Evolutionary conservation across 1,140 invertebrate genomes (phyloP).

Genomic region (Hetaerina americana): DNA sequence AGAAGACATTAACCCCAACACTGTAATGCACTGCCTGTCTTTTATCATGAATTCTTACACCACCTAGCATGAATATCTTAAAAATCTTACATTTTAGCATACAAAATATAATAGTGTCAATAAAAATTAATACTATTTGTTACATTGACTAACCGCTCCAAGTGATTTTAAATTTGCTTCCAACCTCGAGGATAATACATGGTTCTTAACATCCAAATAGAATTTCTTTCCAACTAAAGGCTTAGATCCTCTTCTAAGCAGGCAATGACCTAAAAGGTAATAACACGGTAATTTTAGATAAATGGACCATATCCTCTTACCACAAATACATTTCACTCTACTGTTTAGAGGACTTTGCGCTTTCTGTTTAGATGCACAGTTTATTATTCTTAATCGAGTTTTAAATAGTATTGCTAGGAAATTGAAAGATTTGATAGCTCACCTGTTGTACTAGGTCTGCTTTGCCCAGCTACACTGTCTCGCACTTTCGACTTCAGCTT

Average conservation of each 20-base stretch:
- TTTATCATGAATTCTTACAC: slow-evolving; percentile 11
- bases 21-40: too few species aligned
- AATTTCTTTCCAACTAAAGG: slow-evolving; percentile 45
- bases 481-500: background rate
- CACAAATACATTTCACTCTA: too few species aligned
- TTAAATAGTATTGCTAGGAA: too few species aligned
- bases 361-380: too few species aligned
- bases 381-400: too few species aligned
- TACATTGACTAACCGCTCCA: slow-evolving; percentile 43
- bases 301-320: too few species aligned
- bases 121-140: background rate
- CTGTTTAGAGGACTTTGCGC: too few species aligned
- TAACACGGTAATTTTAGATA: background rate
- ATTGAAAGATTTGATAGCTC: background rate
- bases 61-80: background rate
- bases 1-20: slow-evolving; percentile 17
- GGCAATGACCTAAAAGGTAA: background rate
- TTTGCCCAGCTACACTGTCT: background rate
- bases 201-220: slow-evolving; percentile 55
- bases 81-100: background rate
- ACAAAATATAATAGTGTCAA: background rate
- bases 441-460: background rate
- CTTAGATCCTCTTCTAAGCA: slow-evolving; percentile 29
- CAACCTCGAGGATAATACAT: slow-evolving; percentile 41
- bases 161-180: slow-evolving; percentile 48